A percentile compares a stretch with the other conserved stretches of the same genome.
phyloP scores from a whole-genome alignment of 64 coral and sea anemone species.

The Montipora capricornis region DNA sequence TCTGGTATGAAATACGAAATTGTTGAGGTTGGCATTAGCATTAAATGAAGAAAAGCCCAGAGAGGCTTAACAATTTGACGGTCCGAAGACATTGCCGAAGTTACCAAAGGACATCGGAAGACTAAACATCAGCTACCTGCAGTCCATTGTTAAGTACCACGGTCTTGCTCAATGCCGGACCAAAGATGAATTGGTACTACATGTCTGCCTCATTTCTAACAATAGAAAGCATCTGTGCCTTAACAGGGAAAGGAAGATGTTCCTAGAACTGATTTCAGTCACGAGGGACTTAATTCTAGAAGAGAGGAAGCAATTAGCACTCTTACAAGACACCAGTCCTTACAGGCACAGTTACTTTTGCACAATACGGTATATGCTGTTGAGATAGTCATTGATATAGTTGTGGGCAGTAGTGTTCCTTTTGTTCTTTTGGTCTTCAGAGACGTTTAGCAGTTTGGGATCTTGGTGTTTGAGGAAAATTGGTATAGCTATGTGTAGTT shows the following conservation, averaged over 20 bases:
- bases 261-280: constrained; percentile 39
- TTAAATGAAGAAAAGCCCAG: background rate
- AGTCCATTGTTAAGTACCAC: constrained; percentile 50
- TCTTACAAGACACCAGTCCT: background rate
- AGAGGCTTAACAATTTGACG: constrained; percentile 15
- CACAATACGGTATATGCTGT: no score
- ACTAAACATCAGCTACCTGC: constrained; percentile 13
- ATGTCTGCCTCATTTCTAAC: constrained; percentile 39
- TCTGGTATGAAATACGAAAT: constrained; percentile 24
- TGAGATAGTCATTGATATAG: no score
- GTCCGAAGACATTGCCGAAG: constrained; percentile 23
- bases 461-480: no score
- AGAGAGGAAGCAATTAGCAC: constrained; percentile 24
- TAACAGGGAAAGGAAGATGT: constrained; percentile 51
- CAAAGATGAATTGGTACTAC: constrained; percentile 44
- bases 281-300: constrained; percentile 39
- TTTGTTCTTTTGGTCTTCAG: no score
- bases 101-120: constrained; percentile 43
- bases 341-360: background rate
- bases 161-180: constrained; percentile 14
- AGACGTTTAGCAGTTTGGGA: no score
- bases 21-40: constrained; percentile 10
- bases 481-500: no score
- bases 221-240: constrained; percentile 48
- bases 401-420: no score